Percentiles rank a stretch among this genome's conserved stretches.
phyloP scores from a whole-genome alignment of 2,888 invertebrate species.

The Sminthurides aquaticus region DNA sequence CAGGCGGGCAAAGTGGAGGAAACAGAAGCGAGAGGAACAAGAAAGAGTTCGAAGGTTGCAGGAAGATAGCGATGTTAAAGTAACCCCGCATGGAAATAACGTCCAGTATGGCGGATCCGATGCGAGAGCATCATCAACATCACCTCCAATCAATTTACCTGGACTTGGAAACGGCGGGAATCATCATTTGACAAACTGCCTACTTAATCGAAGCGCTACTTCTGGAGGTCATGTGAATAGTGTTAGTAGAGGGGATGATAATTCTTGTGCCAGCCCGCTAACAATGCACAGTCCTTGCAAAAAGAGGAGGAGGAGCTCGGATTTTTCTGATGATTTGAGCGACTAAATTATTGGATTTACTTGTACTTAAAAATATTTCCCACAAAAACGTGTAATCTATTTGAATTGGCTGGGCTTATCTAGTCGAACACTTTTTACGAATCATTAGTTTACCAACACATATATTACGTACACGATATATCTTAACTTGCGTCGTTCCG shows the following conservation, averaged over 20 bases:
- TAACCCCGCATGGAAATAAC: not conserved
- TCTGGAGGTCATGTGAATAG: not conserved
- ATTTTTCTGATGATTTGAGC: slow-evolving; percentile 40
- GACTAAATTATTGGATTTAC: no score
- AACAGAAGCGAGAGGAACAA: slow-evolving; percentile 71
- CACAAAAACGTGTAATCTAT: no score
- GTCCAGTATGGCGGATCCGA: not conserved
- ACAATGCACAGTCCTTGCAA: not conserved
- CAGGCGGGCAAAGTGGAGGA: slow-evolving; percentile 86
- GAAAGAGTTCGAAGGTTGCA: slow-evolving; percentile 69
- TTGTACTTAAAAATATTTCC: no score
- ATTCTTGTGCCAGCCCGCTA: not conserved
- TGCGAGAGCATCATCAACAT: not conserved
- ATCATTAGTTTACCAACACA: no score
- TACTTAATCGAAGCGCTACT: not conserved
- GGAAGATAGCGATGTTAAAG: slow-evolving; percentile 55
- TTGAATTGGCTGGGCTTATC: no score
- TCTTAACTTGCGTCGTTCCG: no score
- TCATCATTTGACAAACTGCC: slow-evolving; percentile 9
- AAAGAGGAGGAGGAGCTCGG: slow-evolving; percentile 28
- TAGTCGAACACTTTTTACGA: no score
- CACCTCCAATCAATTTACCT: not conserved
- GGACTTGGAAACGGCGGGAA: not conserved
- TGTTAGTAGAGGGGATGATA: not conserved
- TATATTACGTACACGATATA: no score